Evolutionary conservation across 2,888 invertebrate genomes (phyloP), one percentile per base, ranked within the genome.

Genomic region (Scaptomyza tumidula): DNA sequence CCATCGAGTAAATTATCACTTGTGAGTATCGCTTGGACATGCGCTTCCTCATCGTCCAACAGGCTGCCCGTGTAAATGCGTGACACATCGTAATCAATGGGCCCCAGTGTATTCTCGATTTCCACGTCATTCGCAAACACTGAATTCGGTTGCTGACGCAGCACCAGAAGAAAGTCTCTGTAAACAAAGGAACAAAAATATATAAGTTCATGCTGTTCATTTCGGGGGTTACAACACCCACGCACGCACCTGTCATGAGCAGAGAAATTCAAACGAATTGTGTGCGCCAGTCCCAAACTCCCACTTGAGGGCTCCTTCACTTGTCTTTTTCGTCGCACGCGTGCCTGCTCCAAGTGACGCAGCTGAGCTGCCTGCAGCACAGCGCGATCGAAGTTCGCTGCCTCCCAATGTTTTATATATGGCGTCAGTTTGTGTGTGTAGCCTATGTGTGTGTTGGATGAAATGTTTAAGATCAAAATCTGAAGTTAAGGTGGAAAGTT

Each of bases 1-100:
- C 98, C 98, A 91, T 98, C 98, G 92, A 98, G 97, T 64, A 97
- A 94, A 62, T 98, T 98, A 68, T 97, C 96, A 64, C 94, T 94
- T 68, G 97, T 97, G 84, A 98, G 94, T 86, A 98, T 93, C 43
- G 98, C 98, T 90, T 97, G 96, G 57, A 98, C 97, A 77, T 94
- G 93, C 13, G 97, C 96, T 52, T 94, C 94, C 75, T 97, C 96
- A 86, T 97, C 97, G 93, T 97, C 97, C 94, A 96, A 96, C 73
- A 97, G 93, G 79, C 94, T 94, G 77, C 97, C 97, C 46, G 94
- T 94, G 92, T 97, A 96, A 80, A 95, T 95, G 80, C 95, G 94
- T 61, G 94, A 94, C 58, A 95, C 94, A 93, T 96, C 95, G 92
- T 95, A 96, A 80, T 94, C 92, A 79, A 96, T 92, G 75, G 94